Conservation (phyloP, 2,797 vertebrate species). For the Trachurus trachurus region DNA sequence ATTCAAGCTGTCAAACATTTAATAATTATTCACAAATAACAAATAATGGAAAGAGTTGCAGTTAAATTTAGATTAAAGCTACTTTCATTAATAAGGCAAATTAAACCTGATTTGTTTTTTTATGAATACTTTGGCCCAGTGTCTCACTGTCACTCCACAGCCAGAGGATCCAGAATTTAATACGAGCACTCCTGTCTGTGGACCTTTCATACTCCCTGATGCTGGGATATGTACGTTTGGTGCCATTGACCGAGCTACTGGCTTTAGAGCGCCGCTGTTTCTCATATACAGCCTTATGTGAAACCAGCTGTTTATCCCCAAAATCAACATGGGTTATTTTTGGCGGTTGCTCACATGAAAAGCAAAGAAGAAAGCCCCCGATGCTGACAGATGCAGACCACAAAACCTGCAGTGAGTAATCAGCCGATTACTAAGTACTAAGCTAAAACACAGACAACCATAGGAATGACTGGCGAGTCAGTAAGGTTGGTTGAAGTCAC, state of each 20-base stretch:
- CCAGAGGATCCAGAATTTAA: conserved; percentile 10
- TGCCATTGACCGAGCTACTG: neutral
- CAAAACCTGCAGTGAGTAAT: conserved; percentile 44
- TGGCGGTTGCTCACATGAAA: conserved; percentile 21
- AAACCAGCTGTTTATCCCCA: neutral
- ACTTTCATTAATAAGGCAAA: neutral
- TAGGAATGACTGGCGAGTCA: conserved; percentile 62
- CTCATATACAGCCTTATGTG: neutral
- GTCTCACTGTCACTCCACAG: neutral
- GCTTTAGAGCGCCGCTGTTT: neutral
- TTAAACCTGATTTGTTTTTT: conserved; percentile 5
- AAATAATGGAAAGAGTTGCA: conserved; percentile 30
- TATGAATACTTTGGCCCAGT: neutral
- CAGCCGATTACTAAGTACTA: conserved; percentile 53
- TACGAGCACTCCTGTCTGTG: neutral
- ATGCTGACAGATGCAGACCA: conserved; percentile 36
- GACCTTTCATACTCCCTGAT: neutral
- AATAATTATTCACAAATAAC: conserved; percentile 38
- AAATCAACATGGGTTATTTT: conserved; percentile 10
- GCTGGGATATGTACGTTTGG: neutral
- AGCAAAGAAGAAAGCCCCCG: conserved; percentile 1
- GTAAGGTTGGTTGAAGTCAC: conserved; percentile 57
- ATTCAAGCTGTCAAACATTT: conserved; percentile 54
- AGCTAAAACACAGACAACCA: conserved; percentile 74
- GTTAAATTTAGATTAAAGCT: conserved; percentile 30